phyloP scores from a whole-genome alignment of 2,888 invertebrate species.

The Noctua janthe region DNA sequence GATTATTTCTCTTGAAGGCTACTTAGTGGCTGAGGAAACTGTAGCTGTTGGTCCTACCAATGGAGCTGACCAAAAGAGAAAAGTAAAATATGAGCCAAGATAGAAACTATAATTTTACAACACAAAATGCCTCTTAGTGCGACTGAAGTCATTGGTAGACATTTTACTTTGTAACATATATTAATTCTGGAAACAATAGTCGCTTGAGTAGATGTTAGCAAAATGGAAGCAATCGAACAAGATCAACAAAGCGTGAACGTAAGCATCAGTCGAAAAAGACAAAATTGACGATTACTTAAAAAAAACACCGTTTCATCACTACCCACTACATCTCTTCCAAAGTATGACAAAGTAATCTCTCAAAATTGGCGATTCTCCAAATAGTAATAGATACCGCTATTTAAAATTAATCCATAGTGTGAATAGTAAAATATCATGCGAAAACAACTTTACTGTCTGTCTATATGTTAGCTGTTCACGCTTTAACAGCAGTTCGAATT shows the following conservation, averaged over 20 bases:
- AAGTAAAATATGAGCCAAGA: background rate
- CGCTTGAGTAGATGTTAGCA: background rate
- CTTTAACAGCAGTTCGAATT: background rate
- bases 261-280: background rate
- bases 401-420: conserved; percentile 2
- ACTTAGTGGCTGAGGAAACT: conserved; percentile 43
- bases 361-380: conserved; percentile 9
- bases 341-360: conserved; percentile 1
- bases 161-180: background rate
- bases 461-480: background rate
- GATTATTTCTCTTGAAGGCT: conserved; percentile 47
- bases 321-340: background rate
- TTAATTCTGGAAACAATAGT: too few relatives aligned
- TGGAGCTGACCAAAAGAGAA: conserved; percentile 19
- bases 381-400: conserved; percentile 34
- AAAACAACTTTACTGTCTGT: background rate
- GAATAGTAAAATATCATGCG: background rate
- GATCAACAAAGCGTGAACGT: background rate
- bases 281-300: background rate
- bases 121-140: background rate
- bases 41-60: conserved; percentile 17
- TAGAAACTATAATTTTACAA: background rate
- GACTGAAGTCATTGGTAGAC: background rate
- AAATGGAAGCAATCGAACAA: background rate
- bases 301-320: background rate